Evolutionary conservation across 2,797 vertebrate species (phyloP).

Genomic region (Psittacula echo): DNA sequence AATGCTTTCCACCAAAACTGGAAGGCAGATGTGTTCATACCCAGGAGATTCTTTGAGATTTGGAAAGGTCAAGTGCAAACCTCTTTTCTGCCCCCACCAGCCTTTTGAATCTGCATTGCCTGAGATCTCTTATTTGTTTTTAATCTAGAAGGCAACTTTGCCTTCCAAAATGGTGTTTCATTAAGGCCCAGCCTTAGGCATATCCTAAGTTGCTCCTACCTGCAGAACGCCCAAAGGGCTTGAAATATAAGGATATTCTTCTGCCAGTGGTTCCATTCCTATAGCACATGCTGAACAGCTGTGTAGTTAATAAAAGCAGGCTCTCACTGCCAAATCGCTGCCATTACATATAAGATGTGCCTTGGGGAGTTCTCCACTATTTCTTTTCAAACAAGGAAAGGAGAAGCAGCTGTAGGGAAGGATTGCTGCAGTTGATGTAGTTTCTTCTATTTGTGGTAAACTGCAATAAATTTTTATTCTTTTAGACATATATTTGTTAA

Average conservation of each 20-base stretch:
- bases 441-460: neutral
- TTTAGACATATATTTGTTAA: neutral
- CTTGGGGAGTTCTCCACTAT: neutral
- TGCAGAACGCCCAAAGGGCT: neutral
- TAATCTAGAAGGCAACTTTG: neutral
- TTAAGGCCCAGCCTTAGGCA: neutral
- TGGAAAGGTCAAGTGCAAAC: neutral
- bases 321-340: neutral
- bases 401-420: neutral
- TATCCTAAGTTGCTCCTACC: neutral
- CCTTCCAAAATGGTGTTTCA: neutral
- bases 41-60: neutral
- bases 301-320: neutral
- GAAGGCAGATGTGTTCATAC: neutral
- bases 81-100: neutral
- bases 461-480: neutral
- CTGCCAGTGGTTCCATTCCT: neutral
- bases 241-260: neutral
- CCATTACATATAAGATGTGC: accelerated
- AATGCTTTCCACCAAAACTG: neutral
- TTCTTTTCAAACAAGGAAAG: neutral
- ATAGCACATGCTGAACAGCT: neutral
- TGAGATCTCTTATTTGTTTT: neutral
- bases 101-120: neutral
- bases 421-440: neutral